Evolutionary conservation across 2,797 vertebrate genomes (phyloP).

Genomic region (Adrianichthys oophorus): DNA sequence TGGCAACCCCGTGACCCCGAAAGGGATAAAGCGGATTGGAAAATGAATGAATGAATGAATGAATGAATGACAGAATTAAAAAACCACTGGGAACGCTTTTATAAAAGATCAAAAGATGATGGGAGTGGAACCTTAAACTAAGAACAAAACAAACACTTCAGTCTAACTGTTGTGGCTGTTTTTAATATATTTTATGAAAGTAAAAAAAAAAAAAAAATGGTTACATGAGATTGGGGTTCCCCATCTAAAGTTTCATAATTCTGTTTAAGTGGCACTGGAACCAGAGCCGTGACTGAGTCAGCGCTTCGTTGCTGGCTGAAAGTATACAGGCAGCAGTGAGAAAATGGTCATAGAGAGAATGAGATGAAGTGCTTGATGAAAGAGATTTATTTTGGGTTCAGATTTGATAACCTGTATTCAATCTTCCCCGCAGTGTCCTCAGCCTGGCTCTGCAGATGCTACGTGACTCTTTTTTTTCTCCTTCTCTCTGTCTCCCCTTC

Average conservation of each 20-base stretch:
- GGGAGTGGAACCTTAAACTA: too few species aligned
- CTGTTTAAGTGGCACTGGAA: conserved; percentile 28
- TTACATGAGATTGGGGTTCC: conserved; percentile 10
- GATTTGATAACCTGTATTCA: conserved; percentile 76
- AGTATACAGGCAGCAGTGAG: conserved; percentile 40
- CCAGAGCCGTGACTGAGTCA: conserved; percentile 46
- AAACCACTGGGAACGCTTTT: too few species aligned
- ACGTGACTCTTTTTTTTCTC: conserved; percentile 34
- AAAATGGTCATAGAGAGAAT: conserved; percentile 35
- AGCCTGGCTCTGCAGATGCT: conserved; percentile 59
- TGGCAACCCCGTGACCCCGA: too few species aligned
- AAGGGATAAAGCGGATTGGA: too few species aligned
- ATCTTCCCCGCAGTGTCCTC: conserved; percentile 57
- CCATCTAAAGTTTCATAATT: conserved; percentile 33
- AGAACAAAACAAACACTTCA: too few species aligned
- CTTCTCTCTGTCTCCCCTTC: conserved; percentile 49
- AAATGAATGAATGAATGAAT: too few species aligned
- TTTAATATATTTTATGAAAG: not conserved
- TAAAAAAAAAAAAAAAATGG: conserved; percentile 3
- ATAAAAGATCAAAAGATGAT: too few species aligned
- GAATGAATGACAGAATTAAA: too few species aligned
- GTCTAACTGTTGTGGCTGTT: not conserved
- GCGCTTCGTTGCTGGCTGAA: conserved; percentile 38
- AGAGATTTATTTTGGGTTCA: conserved; percentile 74
- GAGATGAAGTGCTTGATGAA: conserved; percentile 68